Conservation (phyloP, 2,888 invertebrate species). For the Leptopterna dolabrata region DNA sequence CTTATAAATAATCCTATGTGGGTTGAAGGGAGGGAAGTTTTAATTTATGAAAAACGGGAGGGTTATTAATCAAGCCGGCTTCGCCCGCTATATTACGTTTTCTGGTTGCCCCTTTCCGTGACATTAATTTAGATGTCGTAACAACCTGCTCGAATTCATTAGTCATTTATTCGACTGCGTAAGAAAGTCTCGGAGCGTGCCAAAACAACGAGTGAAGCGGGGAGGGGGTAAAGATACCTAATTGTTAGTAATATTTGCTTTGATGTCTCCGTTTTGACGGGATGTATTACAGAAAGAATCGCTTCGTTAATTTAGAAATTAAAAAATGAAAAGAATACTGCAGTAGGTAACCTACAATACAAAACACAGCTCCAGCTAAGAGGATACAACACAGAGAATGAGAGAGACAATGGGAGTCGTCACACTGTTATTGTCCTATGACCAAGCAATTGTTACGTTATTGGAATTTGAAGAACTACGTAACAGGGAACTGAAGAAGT, state of each 20-base stretch:
- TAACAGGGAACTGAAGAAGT: too few species aligned
- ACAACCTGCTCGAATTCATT: slow-evolving; percentile 30
- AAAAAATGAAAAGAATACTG: too few species aligned
- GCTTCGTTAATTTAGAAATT: too few species aligned
- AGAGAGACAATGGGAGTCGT: too few species aligned
- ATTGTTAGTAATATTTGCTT: neutral
- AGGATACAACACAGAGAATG: too few species aligned
- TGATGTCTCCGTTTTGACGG: neutral
- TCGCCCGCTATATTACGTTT: slow-evolving; percentile 5
- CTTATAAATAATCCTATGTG: neutral
- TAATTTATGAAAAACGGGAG: slow-evolving; percentile 37
- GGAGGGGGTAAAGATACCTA: neutral
- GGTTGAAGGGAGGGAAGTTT: slow-evolving; percentile 22
- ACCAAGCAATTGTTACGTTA: too few species aligned
- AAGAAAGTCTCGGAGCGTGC: neutral
- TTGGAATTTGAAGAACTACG: too few species aligned
- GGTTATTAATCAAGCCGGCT: slow-evolving; percentile 13
- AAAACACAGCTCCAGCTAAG: too few species aligned
- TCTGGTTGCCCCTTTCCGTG: neutral
- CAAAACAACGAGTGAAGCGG: neutral
- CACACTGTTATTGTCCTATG: too few species aligned
- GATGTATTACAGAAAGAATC: too few species aligned
- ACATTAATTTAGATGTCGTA: slow-evolving; percentile 45
- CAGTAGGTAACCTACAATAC: too few species aligned
- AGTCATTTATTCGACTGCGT: neutral